These are phyloP conservation scores for Arizona elegans DNA, from an alignment of 2,113 vertebrate genomes.

Conservation along the genomic window DNA sequence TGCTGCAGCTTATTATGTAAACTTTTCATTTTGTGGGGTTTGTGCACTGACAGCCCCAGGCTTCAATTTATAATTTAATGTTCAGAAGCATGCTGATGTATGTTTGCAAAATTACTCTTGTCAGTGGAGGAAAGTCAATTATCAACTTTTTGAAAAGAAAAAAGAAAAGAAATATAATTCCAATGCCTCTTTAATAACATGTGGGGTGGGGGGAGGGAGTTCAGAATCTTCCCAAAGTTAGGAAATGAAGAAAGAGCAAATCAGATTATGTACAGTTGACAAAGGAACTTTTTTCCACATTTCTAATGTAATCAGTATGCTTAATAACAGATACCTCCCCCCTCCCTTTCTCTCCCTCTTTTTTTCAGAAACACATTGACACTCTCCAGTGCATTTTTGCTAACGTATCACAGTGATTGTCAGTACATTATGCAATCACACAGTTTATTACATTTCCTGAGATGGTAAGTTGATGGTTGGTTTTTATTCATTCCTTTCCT, in stretches of 20 bases:
- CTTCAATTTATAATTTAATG: neutral
- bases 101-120: neutral
- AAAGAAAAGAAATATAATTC: neutral
- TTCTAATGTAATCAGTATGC: slow-evolving; percentile 29
- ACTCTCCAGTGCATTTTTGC: slow-evolving; percentile 33
- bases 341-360: slow-evolving; percentile 31
- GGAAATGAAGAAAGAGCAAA: slow-evolving; percentile 12
- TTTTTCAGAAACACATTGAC: slow-evolving; percentile 31
- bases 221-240: neutral
- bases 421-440: slow-evolving; percentile 48
- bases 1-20: neutral
- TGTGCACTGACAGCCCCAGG: neutral
- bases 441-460: slow-evolving; percentile 54
- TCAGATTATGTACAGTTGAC: neutral
- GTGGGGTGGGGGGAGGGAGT: neutral
- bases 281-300: neutral
- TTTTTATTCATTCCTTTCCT: slow-evolving; percentile 54
- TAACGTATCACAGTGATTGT: slow-evolving; percentile 34
- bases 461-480: slow-evolving; percentile 49
- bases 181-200: neutral
- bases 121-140: neutral
- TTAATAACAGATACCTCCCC: slow-evolving; percentile 30
- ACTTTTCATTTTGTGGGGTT: neutral
- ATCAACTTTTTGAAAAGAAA: neutral
- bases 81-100: neutral